phyloP scores from a whole-genome alignment of 2,888 invertebrate genomes.

The Diadegma fenestrale region DNA sequence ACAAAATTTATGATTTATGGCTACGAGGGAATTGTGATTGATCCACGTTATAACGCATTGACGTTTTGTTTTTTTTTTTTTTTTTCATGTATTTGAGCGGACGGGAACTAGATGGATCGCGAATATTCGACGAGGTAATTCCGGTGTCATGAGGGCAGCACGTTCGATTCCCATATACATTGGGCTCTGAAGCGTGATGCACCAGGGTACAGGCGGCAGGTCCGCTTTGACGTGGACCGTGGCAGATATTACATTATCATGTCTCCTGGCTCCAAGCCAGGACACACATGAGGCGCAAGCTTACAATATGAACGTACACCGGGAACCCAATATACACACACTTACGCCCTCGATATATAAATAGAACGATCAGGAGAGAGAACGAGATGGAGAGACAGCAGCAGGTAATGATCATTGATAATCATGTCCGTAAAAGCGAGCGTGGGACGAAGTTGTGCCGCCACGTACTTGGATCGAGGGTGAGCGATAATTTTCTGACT shows the following conservation, averaged over 20 bases:
- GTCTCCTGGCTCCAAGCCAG: conserved; percentile 50
- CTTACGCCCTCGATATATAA: not conserved
- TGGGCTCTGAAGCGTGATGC: conserved; percentile 27
- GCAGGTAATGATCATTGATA: conserved; percentile 72
- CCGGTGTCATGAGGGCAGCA: conserved; percentile 20
- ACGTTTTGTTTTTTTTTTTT: too few relatives aligned
- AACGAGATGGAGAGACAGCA: conserved; percentile 16
- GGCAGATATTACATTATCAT: conserved; percentile 73
- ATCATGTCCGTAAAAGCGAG: conserved; percentile 68
- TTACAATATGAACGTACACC: conserved; percentile 14
- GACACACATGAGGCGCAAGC: conserved; percentile 40
- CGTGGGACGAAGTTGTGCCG: conserved; percentile 57
- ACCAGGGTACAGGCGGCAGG: conserved; percentile 44
- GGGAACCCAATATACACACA: not conserved
- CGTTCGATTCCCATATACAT: conserved; percentile 45
- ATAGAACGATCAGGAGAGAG: conserved; percentile 7
- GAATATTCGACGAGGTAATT: conserved; percentile 54
- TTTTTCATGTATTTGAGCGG: conserved; percentile 1
- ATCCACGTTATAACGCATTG: conserved; percentile 25
- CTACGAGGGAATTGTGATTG: conserved; percentile 30
- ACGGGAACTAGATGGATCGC: conserved; percentile 17
- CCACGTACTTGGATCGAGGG: conserved; percentile 60
- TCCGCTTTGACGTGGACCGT: conserved; percentile 66
- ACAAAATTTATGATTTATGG: conserved; percentile 21
- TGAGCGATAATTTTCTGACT: conserved; percentile 67